Evolutionary conservation across 2,888 invertebrate species (phyloP), one percentile per base, ranked within the genome.

Genomic region (Caenorhabditis doughertyi): DNA sequence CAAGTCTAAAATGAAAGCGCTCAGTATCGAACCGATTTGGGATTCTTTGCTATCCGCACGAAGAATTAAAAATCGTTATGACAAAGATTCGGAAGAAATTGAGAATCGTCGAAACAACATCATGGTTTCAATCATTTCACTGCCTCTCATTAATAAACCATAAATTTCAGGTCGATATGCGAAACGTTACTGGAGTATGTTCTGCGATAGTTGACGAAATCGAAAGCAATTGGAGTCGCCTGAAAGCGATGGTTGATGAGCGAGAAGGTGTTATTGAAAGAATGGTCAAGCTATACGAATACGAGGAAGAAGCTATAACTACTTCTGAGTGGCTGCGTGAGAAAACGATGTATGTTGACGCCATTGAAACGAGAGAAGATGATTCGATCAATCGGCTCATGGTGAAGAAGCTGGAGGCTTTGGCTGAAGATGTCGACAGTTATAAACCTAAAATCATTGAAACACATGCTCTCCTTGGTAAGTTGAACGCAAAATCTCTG

Each of bases 1-100:
- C 23, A 72, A 51, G 25, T 18, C 27, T 13, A 79, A 79, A 25
- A 72, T 79, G 13, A 65, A 65, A 11, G 0, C 8, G n/a, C 23
- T 79, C 27, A 29, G 29, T 32, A 16, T 47, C 1, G 72, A 79
- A 18, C 79, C 72, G 0, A 25, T 42, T n/a, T 79, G 58, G 44
- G 79, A 79, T 58, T 79, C 72, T 4, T 42, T 73, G 25, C 42
- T 79, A 7, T 16, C 29, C 16, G 60, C 64, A 1, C 79, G 73
- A 13, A 79, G 60, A 25, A 55, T 79, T 53, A 58, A n/a, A 13
- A 29, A 67, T 29, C 56, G 79, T 4, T 67, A 67, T 49, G 79
- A 79, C 18, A 79, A 79, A 25, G 79, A 79, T 53, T 67, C 67
- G 13, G 79, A 79, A 44, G 79, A 79, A 32, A 79, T 79, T n/a